Percentiles rank a stretch among this genome's conserved stretches.
phyloP scores from a whole-genome alignment of 2,888 invertebrate species.

The Leptothorax acervorum region DNA sequence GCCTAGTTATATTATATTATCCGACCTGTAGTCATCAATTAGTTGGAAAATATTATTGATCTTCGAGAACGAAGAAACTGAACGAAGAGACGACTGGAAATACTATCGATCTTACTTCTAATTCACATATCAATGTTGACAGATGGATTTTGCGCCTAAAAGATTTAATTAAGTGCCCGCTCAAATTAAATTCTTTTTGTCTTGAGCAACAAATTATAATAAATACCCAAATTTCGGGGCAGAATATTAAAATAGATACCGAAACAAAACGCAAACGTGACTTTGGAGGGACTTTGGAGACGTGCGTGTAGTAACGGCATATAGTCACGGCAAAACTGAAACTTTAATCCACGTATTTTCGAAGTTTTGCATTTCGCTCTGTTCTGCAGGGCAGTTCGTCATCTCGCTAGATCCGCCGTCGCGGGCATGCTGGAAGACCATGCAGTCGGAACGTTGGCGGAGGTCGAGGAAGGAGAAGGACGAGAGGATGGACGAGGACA shows the following conservation, averaged over 20 bases:
- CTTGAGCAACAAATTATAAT: neutral
- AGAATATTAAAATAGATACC: neutral
- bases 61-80: neutral
- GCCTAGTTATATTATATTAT: neutral
- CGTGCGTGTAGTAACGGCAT: neutral
- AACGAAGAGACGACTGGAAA: neutral
- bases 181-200: neutral
- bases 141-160: neutral
- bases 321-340: slow-evolving; percentile 44
- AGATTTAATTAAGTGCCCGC: neutral
- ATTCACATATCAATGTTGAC: neutral
- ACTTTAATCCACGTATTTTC: slow-evolving; percentile 80
- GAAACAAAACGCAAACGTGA: slow-evolving; percentile 1
- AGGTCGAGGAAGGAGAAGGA: slow-evolving; percentile 65
- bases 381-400: slow-evolving; percentile 83
- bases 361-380: slow-evolving; percentile 80
- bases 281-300: neutral
- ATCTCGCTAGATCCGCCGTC: slow-evolving; percentile 78
- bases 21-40: neutral
- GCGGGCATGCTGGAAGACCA: slow-evolving; percentile 69
- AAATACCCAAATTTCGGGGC: neutral
- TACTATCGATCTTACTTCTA: neutral
- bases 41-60: neutral
- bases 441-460: slow-evolving; percentile 61
- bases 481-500: slow-evolving; percentile 51